Evolutionary conservation across 2,113 vertebrate species (phyloP), one percentile per base, ranked within the genome.

Genomic region (Stegastes partitus): DNA sequence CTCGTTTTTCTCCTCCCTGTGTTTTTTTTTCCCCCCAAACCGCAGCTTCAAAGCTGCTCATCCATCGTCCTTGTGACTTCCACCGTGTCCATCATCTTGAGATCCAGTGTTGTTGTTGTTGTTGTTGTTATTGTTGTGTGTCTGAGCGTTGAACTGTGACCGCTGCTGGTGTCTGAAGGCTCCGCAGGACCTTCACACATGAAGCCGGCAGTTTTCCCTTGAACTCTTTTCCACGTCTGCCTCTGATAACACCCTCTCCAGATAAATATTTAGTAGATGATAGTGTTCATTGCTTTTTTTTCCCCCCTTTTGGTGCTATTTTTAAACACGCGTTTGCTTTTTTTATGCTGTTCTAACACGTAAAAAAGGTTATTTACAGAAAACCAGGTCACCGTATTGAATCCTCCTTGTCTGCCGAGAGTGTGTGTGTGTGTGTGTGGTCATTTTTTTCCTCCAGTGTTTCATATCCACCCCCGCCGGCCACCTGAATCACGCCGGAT

Each of bases 111-210:
- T 75, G 84, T 79, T 61, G 21, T 72, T 69, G 6, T 44, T 78
- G 50, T 82, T 84, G 77, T 79, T 61, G 21, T 72, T 69, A 8
- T 44, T 78, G 50, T 82, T 84, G 77, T 85, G 81, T 86, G 77
- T 84, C 55, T 85, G 82, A 86, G 67, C 64, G 22, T 58, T 56
- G 71, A 90, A 71, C 68, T 84, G 81, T 89, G 74, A 74, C 84
- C 31, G 34, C 74, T 34, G 79, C 74, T 68, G 59, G 86, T 93
- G 92, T 91, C 64, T 83, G 88, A 85, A 92, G 93, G 90, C 82
- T 87, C 89, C 79, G n/a, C 58, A 19, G 84, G 87, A 91, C 90
- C 91, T 93, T 93, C 89, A 80, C 81, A 91, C 88, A 89, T 63
- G 3, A 80, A 66, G 47, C 80, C 23, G 68, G 25, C 21, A 12